A percentile compares a stretch with the other conserved stretches of the same genome.
phyloP scores from a whole-genome alignment of 2,113 vertebrate species.

The Mirounga angustirostris region DNA sequence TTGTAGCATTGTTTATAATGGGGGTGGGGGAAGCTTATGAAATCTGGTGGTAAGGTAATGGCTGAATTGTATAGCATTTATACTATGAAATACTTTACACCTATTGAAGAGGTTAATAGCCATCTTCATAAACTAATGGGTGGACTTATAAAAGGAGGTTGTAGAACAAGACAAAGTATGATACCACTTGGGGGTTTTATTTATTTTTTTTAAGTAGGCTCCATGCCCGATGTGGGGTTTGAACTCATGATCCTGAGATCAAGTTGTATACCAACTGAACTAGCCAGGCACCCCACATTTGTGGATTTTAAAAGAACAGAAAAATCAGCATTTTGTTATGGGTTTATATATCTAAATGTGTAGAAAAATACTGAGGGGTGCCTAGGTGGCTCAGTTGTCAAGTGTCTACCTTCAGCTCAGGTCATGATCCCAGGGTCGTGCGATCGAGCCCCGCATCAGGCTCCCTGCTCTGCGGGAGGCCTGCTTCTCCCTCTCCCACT shows the following conservation, averaged over 20 bases:
- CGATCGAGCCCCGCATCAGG: too few relatives aligned
- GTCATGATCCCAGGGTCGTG: too few relatives aligned
- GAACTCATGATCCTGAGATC: background rate
- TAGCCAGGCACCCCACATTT: background rate
- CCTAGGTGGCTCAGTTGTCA: too few relatives aligned
- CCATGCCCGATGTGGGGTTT: background rate
- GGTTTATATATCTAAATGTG: background rate
- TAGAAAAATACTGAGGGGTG: background rate
- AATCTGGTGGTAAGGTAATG: background rate
- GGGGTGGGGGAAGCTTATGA: background rate
- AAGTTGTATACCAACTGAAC: background rate
- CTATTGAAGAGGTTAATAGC: background rate
- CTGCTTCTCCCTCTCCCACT: too few relatives aligned
- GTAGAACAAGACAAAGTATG: background rate
- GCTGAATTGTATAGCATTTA: background rate
- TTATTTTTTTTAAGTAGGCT: background rate
- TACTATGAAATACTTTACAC: constrained; percentile 10
- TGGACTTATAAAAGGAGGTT: background rate
- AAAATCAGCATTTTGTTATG: constrained; percentile 1
- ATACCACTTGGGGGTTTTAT: background rate
- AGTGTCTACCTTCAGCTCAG: too few relatives aligned
- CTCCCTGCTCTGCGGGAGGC: too few relatives aligned
- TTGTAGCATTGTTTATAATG: background rate
- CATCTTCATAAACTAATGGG: background rate
- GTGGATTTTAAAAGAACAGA: background rate